Base-by-base conservation (phyloP, 64 coral and sea anemone genomes). In the Porites lutea region DNA sequence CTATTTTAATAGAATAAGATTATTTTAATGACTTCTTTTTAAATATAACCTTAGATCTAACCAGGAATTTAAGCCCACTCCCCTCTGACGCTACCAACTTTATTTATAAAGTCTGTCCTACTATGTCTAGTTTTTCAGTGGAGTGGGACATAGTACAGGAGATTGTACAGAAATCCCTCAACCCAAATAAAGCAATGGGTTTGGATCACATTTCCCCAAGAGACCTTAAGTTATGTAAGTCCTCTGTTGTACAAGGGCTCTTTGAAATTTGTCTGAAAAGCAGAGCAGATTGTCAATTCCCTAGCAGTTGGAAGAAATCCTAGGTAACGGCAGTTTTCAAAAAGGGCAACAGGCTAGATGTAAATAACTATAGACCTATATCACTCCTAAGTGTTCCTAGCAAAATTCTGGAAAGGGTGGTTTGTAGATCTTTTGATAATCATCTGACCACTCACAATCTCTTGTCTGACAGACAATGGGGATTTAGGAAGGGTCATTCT, bases 401-500 rank as follows among this genome's bases (percentile, higher is more conserved):
- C 27, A 37, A 37, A 37, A 1, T 37, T 37, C 27, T 37, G 27
- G 27, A 37, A 37, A 37, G 27, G 27, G 0, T 37, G 27, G 27
- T 37, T 37, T 37, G 27, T 37, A 37, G 27, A 37, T 37, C 27
- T 37, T 37, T 37, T 37, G 27, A 37, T 37, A 37, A 37, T 37
- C 27, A 37, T 37, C 27, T 37, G 27, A 37, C 27, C 27, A 37
- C 27, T 37, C 27, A 37, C 27, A 37, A 37, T 37, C 27, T 37
- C 27, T 37, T 37, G 27, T 37, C 27, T 37, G 27, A 37, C 27
- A 37, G 27, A 37, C 27, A 37, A 37, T 37, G 27, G 27, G 27
- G 27, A 37, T 67, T 67, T 67, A 67, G 21, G 64, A 67, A 67
- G 64, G 64, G 64, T 74, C 71, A 74, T 74, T 74, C 71, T 74